phyloP scores from a whole-genome alignment of 2,797 vertebrate species.

The Odontamblyopus rebecca region DNA sequence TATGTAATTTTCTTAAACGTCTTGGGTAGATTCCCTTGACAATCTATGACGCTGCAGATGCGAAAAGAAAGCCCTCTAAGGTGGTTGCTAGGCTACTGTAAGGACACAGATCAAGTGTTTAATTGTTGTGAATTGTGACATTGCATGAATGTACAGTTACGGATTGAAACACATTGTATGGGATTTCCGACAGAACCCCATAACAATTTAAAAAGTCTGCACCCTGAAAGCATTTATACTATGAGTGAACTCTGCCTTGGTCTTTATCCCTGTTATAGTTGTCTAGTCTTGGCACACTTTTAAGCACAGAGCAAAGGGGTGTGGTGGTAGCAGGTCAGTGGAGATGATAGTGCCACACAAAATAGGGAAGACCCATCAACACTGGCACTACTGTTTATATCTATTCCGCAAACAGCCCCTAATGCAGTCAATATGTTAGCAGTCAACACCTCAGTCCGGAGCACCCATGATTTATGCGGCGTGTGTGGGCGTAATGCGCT shows the following conservation, averaged over 20 bases:
- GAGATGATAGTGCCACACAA: conserved; percentile 23
- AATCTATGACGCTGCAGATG: conserved; percentile 45
- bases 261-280: conserved; percentile 23
- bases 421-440: conserved; percentile 27
- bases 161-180: conserved; percentile 30
- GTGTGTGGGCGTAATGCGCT: conserved; percentile 20
- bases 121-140: conserved; percentile 57
- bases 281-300: conserved; percentile 40
- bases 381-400: conserved; percentile 33
- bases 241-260: conserved; percentile 20
- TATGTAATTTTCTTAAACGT: conserved; percentile 21
- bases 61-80: conserved; percentile 45
- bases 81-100: conserved; percentile 79
- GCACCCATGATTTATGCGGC: conserved; percentile 31
- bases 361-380: conserved; percentile 26
- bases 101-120: conserved; percentile 59
- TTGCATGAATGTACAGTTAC: conserved; percentile 45
- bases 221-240: conserved; percentile 27
- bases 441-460: conserved; percentile 36
- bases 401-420: conserved; percentile 34
- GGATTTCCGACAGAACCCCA: conserved; percentile 17
- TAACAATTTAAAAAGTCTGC: conserved; percentile 35
- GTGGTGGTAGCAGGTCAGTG: conserved; percentile 37
- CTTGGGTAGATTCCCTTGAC: conserved; percentile 36
- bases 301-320: conserved; percentile 14